Conservation (phyloP, 1,140 invertebrate genomes). For the Drosophila leontia region DNA sequence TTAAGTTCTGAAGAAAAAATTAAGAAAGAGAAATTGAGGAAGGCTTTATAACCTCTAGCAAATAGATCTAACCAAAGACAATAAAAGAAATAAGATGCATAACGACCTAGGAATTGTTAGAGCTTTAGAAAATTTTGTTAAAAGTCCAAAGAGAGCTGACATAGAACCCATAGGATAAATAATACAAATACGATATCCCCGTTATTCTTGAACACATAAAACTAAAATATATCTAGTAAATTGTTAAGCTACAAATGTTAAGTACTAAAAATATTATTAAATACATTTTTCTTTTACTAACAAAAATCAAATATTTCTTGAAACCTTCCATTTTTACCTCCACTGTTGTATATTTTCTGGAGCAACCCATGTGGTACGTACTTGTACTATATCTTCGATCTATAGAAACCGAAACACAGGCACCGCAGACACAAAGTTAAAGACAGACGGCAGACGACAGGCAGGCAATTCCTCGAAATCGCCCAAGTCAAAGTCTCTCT, state of each 20-base stretch:
- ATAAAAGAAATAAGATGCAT: neutral
- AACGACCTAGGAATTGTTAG: neutral
- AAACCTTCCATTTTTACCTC: neutral
- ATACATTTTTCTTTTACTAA: neutral
- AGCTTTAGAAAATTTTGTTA: too few species aligned
- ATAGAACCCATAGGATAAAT: too few species aligned
- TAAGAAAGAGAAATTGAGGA: neutral
- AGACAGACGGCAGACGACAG: conserved; percentile 33
- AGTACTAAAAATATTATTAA: neutral
- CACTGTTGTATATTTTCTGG: conserved; percentile 13
- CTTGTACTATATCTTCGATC: conserved; percentile 41
- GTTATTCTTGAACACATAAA: too few species aligned
- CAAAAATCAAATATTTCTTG: neutral
- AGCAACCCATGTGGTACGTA: conserved; percentile 38
- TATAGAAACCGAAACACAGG: conserved; percentile 52
- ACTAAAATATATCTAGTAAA: too few species aligned
- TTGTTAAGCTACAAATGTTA: neutral
- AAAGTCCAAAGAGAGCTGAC: too few species aligned
- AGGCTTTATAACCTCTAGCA: neutral
- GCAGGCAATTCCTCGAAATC: conserved; percentile 79
- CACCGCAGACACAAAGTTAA: conserved; percentile 37
- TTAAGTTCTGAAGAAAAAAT: neutral
- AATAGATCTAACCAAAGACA: neutral
- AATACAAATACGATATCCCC: too few species aligned
- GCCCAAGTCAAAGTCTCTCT: conserved; percentile 80